These are phyloP conservation scores for Penaeus indicus DNA, from an alignment of 1,140 invertebrate species.

Conservation along the genomic window DNA sequence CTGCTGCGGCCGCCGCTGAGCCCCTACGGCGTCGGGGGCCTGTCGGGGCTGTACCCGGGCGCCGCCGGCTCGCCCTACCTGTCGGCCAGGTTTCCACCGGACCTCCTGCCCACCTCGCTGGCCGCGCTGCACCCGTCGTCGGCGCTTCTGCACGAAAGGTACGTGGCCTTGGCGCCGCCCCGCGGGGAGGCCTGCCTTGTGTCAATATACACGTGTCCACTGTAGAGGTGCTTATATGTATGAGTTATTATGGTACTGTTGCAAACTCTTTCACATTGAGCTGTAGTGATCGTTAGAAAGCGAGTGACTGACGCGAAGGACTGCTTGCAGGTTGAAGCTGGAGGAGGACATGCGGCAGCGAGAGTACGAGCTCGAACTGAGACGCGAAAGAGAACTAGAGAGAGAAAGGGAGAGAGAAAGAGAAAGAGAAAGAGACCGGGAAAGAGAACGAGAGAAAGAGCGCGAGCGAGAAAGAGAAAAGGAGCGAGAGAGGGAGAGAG, in stretches of 20 bases:
- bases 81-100: slow-evolving; percentile 60
- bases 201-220: no score
- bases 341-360: slow-evolving; percentile 64
- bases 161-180: neutral
- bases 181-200: neutral
- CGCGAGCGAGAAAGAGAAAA: slow-evolving; percentile 60
- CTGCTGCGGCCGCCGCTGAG: slow-evolving; percentile 77
- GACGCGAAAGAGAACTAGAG: slow-evolving; percentile 63
- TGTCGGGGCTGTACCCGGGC: slow-evolving; percentile 59
- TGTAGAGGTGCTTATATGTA: neutral
- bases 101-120: slow-evolving; percentile 60
- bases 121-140: slow-evolving; percentile 64
- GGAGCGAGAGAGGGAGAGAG: slow-evolving; percentile 60
- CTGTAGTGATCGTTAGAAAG: neutral
- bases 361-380: slow-evolving; percentile 64
- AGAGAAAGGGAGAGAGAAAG: slow-evolving; percentile 65
- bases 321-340: slow-evolving; percentile 60
- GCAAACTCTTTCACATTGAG: neutral
- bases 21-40: slow-evolving; percentile 66
- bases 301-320: neutral
- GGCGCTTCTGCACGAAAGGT: slow-evolving; percentile 64
- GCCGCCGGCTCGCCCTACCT: slow-evolving; percentile 63
- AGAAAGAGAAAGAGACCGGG: slow-evolving; percentile 66
- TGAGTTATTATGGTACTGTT: neutral
- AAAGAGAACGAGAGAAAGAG: slow-evolving; percentile 67